Evolutionary conservation across 2,113 vertebrate species (phyloP).

Genomic region (Siphamia tubifer): DNA sequence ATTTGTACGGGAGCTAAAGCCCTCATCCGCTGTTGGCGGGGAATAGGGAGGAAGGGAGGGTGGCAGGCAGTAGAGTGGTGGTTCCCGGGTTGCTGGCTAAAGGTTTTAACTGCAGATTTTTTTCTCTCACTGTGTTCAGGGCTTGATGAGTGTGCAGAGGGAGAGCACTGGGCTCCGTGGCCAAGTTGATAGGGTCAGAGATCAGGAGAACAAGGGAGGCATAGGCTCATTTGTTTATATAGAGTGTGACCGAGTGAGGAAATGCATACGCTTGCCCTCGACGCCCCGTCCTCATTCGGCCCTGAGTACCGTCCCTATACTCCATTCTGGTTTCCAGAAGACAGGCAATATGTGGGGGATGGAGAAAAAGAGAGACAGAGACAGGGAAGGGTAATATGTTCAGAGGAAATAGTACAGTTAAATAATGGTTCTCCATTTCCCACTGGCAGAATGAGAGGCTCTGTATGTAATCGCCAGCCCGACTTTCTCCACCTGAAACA

Average conservation of each 20-base stretch:
- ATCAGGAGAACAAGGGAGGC: slow-evolving; percentile 61
- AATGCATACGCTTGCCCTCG: slow-evolving; percentile 78
- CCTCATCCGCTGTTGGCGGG: slow-evolving; percentile 77
- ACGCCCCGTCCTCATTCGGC: slow-evolving; percentile 58
- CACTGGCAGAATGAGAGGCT: slow-evolving; percentile 70
- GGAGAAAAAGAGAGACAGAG: slow-evolving; percentile 54
- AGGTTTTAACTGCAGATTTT: slow-evolving; percentile 50
- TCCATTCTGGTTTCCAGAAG: slow-evolving; percentile 75
- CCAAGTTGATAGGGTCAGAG: slow-evolving; percentile 77
- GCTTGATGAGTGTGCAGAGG: slow-evolving; percentile 59
- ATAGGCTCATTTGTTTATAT: slow-evolving; percentile 81
- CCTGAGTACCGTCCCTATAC: slow-evolving; percentile 51
- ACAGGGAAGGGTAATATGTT: slow-evolving; percentile 74
- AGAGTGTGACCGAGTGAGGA: slow-evolving; percentile 73
- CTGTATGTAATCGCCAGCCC: slow-evolving; percentile 64
- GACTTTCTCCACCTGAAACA: slow-evolving; percentile 71
- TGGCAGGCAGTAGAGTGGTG: slow-evolving; percentile 40
- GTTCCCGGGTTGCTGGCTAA: slow-evolving; percentile 51
- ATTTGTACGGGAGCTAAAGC: slow-evolving; percentile 93
- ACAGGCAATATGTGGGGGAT: slow-evolving; percentile 80
- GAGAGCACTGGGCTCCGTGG: slow-evolving; percentile 44
- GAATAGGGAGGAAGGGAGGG: slow-evolving; percentile 69
- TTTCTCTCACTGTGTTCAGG: slow-evolving; percentile 23
- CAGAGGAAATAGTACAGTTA: slow-evolving; percentile 83
- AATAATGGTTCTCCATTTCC: slow-evolving; percentile 83